Evolutionary conservation across 92 coral and sea anemone genomes (phyloP), one percentile per base, ranked within the genome.

Genomic region (Epizoanthus stellaris): DNA sequence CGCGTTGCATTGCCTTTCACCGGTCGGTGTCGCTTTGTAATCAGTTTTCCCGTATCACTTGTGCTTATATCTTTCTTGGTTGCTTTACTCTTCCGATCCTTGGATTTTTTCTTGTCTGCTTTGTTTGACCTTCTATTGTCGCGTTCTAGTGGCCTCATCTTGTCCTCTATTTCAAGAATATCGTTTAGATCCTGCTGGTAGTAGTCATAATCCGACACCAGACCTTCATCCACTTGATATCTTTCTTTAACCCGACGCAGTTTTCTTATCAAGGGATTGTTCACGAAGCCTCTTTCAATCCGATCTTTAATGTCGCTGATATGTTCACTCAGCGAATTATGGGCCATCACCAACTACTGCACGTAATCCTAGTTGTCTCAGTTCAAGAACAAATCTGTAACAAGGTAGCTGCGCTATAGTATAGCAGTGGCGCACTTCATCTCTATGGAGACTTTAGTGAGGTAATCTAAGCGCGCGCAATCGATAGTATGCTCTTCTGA

Each of bases 211-310:
- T 23, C 69, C 3, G 14, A 64, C 40, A 20, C 69, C 9, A 23
- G 69, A n/a, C 15, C 30, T 23, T 64, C 69, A 3, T 64, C 69
- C 36, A 20, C 38, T 3, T 34, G 39, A 13, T 21, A 64, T 20
- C 11, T 64, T 20, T 23, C 69, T 20, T 64, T 23, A 20, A 23
- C 14, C 19, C 39, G 69, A 4, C 69, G 69, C 69, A 64, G 38
- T 64, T 21, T 64, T 64, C 69, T 9, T 64, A 64, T 19, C 69
- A 64, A 64, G 14, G 69, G 69, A 34, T 64, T 64, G 69, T 64
- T 64, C 14, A 64, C 36, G 69, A 64, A 20, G 39, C 69, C 36
- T 64, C 69, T 64, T 64, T 17, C 38, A 64, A 64, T 23, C 11
- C 69, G 38, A 64, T 64, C 39, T 63, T 64, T 64, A 3, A 64